Base-by-base conservation (phyloP, 1,140 invertebrate genomes). In the Drosophila micromelanica region DNA sequence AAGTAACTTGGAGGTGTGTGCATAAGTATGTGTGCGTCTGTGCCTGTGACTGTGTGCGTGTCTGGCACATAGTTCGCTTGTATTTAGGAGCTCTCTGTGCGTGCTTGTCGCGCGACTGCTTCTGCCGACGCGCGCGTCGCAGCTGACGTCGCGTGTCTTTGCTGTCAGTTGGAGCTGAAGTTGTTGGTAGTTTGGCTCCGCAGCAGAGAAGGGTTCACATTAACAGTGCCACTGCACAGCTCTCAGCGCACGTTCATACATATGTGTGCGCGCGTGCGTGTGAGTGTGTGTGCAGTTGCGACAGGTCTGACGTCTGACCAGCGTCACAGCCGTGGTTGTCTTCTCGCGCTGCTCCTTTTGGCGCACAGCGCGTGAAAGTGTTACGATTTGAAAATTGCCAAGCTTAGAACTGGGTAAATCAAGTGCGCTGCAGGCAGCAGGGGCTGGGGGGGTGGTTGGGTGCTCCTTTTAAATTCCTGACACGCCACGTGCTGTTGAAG, bases 361-460 rank as follows among this genome's bases (percentile, higher is more conserved):
- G 64, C 13, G 61, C 49, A 35, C 40, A 73, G 63, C 64, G 75
- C 84, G 82, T 59, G 79, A 87, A 87, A 87, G 82, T 87, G 82
- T 87, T 87, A 87, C 84, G 82, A 87, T 87, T 87, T 78, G 68
- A 75, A 87, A 74, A 87, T 63, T 70, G 62, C 60, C 56, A 63
- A 87, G 72, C 82, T 87, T 87, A 87, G 82, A 87, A 87, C 76
- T 87, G 84, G 78, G 82, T 87, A 87, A 87, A 82, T 73, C 78
- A 82, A 74, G 70, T 70, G 73, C 46, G 30, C n/a, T 23, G 5
- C 27, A 48, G 46, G 11, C 30, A 32, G 0, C 20, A 3, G 38
- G 13, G 46, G 11, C 30, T 7, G 0, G 12, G 5, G 38, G 13
- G 23, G 3, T 11, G 27, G 30, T 12, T 27, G 27, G 40, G 23